phyloP scores from a whole-genome alignment of 2,797 vertebrate genomes.

The Philypnodon macrostomus region DNA sequence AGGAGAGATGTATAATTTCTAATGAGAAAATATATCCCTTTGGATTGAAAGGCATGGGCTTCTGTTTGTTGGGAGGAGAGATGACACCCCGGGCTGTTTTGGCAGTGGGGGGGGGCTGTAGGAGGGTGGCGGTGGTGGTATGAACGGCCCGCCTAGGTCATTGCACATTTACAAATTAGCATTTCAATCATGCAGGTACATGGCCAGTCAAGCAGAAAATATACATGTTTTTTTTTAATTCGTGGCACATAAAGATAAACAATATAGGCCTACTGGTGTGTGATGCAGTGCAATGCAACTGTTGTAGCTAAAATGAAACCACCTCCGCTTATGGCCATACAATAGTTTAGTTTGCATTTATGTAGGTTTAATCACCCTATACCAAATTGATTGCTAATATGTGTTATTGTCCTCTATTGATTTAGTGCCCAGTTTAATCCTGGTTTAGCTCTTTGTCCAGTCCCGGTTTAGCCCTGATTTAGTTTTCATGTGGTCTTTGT shows the following conservation, averaged over 20 bases:
- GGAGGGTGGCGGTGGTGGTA: conserved; percentile 38
- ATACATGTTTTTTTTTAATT: conserved; percentile 74
- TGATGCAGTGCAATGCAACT: conserved; percentile 39
- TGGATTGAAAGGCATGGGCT: conserved; percentile 76
- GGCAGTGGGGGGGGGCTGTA: conserved; percentile 31
- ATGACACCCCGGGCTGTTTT: conserved; percentile 79
- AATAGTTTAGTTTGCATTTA: no score
- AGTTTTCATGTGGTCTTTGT: no score
- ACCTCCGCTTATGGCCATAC: no score
- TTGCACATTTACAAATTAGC: conserved; percentile 82
- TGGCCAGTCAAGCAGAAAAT: conserved; percentile 71
- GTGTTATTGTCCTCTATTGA: no score
- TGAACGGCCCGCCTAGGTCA: conserved; percentile 73
- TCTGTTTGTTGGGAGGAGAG: conserved; percentile 81
- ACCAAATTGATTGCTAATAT: no score
- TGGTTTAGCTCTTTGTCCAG: no score
- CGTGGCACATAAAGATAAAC: conserved; percentile 63
- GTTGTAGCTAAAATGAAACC: conserved; percentile 24
- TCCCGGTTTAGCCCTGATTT: no score
- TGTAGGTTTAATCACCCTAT: no score
- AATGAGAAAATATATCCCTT: conserved; percentile 80
- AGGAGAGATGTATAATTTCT: conserved; percentile 78
- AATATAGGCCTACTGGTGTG: conserved; percentile 42
- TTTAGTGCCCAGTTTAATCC: no score
- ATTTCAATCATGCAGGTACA: conserved; percentile 80